Evolutionary conservation across 2,797 vertebrate genomes (phyloP), one percentile per base, ranked within the genome.

Genomic region (Sebastes miniatus): DNA sequence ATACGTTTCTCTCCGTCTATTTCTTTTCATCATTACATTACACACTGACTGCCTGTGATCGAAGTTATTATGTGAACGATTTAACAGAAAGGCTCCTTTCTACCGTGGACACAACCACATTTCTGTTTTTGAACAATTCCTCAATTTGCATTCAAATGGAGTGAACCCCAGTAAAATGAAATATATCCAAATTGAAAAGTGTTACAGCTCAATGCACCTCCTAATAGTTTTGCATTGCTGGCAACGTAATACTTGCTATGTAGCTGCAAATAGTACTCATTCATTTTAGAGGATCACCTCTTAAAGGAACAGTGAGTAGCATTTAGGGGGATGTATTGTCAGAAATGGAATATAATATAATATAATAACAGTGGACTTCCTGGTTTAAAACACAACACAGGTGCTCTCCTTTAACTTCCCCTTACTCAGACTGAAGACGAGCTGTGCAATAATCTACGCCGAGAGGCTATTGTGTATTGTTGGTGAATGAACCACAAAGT

Each of bases 401-500:
- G 20, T 16, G 24, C 61, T 31, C 54, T 69, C 18, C 31, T 59
- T 63, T 11, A 76, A 50, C 32, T 22, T 67, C 58, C 32, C 2
- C n/a, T 43, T 57, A 10, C 20, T 67, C 56, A 18, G 36, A 65
- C 8, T 57, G n/a, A 47, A 73, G 16, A 73, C 2, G 25, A 74
- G 34, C 9, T 6, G 50, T 50, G 39, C 50, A 52, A 69, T 82
- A 67, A 54, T 59, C 63, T 8, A 13, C 5, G 27, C 25, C 18
- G 27, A 58, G 22, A 71, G 32, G 59, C 57, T 62, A 67, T 54
- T 64, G 61, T 80, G 63, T 16, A 54, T 54, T 82, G 73, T 73
- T 75, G 18, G 67, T 34, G 61, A 57, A 76, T 34, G 80, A 79
- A 63, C 73, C 79, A 65, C 79, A 83, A 32, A 71, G 73, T 79